A percentile compares a stretch with the other conserved stretches of the same genome.
These are phyloP conservation scores for Poeciliopsis gracilis DNA, from an alignment of 2,797 vertebrate species.

Conservation along the genomic window DNA sequence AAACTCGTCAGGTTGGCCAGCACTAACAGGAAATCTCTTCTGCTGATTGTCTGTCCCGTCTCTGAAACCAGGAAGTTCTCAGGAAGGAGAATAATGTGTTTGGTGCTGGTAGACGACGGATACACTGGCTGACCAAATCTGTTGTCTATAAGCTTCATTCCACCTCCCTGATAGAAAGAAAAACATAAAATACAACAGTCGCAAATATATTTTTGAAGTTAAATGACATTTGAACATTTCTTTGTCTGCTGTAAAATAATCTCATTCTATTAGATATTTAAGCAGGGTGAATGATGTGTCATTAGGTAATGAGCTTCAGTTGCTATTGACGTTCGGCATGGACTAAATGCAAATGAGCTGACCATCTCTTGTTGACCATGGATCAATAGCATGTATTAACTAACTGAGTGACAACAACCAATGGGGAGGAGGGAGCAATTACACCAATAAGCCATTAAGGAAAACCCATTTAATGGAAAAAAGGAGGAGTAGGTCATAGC, in stretches of 20 bases:
- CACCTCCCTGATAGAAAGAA: constrained; percentile 55
- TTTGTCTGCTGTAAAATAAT: constrained; percentile 8
- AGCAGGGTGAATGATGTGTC: constrained; percentile 55
- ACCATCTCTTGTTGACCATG: constrained; percentile 68
- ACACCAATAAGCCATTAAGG: constrained; percentile 68
- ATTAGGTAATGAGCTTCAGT: constrained; percentile 68
- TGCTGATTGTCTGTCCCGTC: constrained; percentile 45
- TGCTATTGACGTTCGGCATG: constrained; percentile 63
- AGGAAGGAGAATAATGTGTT: constrained; percentile 61
- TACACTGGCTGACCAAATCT: constrained; percentile 68
- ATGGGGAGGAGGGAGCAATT: constrained; percentile 25
- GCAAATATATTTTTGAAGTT: background rate
- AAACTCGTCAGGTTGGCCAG: constrained; percentile 64
- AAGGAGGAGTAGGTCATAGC: constrained; percentile 28
- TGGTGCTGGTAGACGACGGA: constrained; percentile 62
- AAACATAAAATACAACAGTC: background rate
- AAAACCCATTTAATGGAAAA: constrained; percentile 66
- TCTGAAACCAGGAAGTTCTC: constrained; percentile 66
- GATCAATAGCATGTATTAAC: constrained; percentile 71
- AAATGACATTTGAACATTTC: constrained; percentile 7
- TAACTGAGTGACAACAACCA: constrained; percentile 74
- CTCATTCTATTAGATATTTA: constrained; percentile 11
- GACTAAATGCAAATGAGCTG: constrained; percentile 66
- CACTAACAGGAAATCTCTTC: constrained; percentile 72
- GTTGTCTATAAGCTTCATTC: constrained; percentile 64